Conservation (phyloP, 2,113 vertebrate species). For the Felis chaus region DNA sequence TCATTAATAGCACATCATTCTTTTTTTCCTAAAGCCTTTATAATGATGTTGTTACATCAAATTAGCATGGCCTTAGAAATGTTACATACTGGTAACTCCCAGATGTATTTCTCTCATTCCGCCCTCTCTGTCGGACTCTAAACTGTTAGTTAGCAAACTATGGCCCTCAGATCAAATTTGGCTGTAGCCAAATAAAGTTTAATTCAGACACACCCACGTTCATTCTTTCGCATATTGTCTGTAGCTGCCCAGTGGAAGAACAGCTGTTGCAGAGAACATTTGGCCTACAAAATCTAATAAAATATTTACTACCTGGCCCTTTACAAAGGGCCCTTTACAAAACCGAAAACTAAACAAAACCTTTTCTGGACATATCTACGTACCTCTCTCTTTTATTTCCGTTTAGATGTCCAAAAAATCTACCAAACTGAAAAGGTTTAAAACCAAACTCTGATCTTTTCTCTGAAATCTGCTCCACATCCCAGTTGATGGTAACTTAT, state of each 20-base stretch:
- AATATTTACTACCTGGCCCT: not conserved
- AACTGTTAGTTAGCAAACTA: not conserved
- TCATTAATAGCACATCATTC: not conserved
- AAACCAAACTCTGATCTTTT: not conserved
- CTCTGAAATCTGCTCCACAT: not conserved
- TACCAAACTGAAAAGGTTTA: not conserved
- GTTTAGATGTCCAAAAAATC: not conserved
- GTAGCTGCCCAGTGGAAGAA: not conserved
- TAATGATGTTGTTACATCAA: not conserved
- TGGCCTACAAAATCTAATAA: not conserved
- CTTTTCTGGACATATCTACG: not conserved
- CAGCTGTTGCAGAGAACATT: not conserved
- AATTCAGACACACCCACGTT: not conserved
- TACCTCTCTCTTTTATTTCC: not conserved
- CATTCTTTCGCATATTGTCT: not conserved
- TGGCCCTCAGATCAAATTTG: not conserved
- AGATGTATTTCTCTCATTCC: not conserved
- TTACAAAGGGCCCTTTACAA: not conserved
- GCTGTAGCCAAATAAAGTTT: not conserved
- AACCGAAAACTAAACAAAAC: not conserved
- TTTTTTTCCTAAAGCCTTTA: not conserved
- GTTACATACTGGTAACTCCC: not conserved
- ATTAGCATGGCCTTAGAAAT: not conserved
- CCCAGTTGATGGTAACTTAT: not conserved
- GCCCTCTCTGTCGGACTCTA: not conserved